Percentiles rank a stretch among this genome's conserved stretches.
Conservation (phyloP, 2,113 vertebrate genomes). For the Falco punctatus region DNA sequence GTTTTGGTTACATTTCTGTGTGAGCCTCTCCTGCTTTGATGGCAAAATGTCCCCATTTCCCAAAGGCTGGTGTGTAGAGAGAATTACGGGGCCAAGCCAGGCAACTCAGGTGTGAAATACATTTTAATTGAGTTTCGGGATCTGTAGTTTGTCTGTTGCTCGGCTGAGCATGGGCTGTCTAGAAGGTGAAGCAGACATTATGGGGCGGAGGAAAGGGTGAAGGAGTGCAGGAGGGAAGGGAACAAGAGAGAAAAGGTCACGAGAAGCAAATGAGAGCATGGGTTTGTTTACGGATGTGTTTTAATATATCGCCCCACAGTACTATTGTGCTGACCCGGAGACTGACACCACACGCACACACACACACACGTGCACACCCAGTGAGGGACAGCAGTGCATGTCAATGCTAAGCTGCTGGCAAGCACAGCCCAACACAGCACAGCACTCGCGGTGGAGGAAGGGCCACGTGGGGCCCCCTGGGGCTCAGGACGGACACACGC, state of each 20-base stretch:
- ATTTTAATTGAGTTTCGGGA: constrained; percentile 67
- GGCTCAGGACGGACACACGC: neutral
- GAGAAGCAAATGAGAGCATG: constrained; percentile 30
- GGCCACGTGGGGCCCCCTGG: neutral
- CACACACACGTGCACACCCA: neutral
- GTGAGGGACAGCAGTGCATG: neutral
- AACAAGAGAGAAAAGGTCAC: constrained; percentile 21
- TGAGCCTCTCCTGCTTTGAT: neutral
- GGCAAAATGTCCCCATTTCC: neutral
- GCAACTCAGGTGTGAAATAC: constrained; percentile 56
- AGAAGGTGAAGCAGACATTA: constrained; percentile 55
- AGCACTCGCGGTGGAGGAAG: neutral
- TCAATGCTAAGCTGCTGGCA: neutral
- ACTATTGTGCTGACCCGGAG: neutral
- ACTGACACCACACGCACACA: neutral
- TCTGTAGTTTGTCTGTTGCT: constrained; percentile 54
- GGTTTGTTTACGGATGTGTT: constrained; percentile 27
- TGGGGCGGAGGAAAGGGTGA: neutral
- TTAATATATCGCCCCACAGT: neutral
- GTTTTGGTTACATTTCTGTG: neutral
- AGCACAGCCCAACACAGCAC: constrained; percentile 34
- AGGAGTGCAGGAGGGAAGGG: constrained; percentile 9
- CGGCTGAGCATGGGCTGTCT: constrained; percentile 28
- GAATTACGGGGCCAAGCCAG: constrained; percentile 23
- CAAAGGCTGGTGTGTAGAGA: neutral